phyloP scores from a whole-genome alignment of 2,888 invertebrate genomes.

The Acrocyrtus sp. region DNA sequence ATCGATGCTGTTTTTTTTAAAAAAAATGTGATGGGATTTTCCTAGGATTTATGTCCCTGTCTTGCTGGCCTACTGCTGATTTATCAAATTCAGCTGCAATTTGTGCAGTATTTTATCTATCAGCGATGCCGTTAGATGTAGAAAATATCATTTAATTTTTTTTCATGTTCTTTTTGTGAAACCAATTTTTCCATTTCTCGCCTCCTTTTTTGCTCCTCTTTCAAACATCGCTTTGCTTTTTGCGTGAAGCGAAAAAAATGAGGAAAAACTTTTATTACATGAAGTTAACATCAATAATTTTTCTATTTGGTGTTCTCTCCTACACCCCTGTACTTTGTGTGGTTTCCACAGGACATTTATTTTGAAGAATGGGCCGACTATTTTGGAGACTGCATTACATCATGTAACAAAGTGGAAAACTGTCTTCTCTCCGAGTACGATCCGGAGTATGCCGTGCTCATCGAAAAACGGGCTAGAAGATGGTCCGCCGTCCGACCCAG shows the following conservation, averaged over 20 bases:
- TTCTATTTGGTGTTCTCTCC: not conserved
- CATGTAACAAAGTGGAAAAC: conserved; percentile 77
- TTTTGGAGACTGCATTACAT: conserved; percentile 81
- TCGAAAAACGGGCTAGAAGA: conserved; percentile 77
- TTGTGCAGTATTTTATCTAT: not conserved
- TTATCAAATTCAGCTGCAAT: not conserved
- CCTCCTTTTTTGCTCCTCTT: not conserved
- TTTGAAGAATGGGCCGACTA: conserved; percentile 63
- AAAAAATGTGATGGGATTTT: not conserved
- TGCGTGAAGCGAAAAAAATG: not conserved
- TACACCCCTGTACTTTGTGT: not conserved
- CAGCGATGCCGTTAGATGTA: not conserved
- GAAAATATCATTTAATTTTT: not conserved
- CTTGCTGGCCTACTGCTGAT: not conserved
- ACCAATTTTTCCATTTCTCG: not conserved
- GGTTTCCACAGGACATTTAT: conserved; percentile 61
- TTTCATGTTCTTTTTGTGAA: not conserved
- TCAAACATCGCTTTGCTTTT: not conserved
- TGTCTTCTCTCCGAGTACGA: conserved; percentile 61
- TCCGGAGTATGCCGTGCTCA: conserved; percentile 79
- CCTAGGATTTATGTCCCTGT: conserved; percentile 14
- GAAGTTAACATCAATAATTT: conserved; percentile 11
- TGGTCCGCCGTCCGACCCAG: conserved; percentile 76
- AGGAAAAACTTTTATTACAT: not conserved
- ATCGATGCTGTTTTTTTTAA: not conserved